Evolutionary conservation across 92 coral and sea anemone species (phyloP), one percentile per base, ranked within the genome.

Genomic region (Zoanthus gigantus): DNA sequence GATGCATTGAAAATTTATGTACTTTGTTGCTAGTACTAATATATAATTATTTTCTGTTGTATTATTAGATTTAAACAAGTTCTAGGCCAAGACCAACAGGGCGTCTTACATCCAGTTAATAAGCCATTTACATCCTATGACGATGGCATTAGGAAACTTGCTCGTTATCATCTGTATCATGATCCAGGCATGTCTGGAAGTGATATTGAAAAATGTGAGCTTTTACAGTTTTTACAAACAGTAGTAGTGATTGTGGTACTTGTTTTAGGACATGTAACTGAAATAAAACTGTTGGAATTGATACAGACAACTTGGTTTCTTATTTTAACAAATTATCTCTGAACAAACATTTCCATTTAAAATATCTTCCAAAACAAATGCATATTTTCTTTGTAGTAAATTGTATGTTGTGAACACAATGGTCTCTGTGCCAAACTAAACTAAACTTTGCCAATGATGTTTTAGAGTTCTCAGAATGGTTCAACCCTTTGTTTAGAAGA

Each of bases 81-180:
- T 15, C 60, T 97, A n/a, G 84, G 88, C 11, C 95, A 93, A 71
- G 99, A 97, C 85, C 99, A 97, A 29, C 98, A 95, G 79, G 90
- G 87, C 6, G 96, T 94, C 58, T 85, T 87, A 46, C 94, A 84
- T 54, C 94, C 97, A 46, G 99, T 92, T 31, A 94, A 95, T 75
- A 91, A 88, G 42, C 94, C 97, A 2, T 97, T 97, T 79, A 86
- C 91, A 78, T 78, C 94, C 10, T 91, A 83, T 52, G 94, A 92
- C 15, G 99, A 97, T 50, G 94, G 94, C 23, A 78, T 92, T 31
- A 97, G 89, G 85, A 93, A 92, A 56, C 93, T 97, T 0, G 87
- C 92, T 30, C 93, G 89, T 34, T 97, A 94, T 76, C 99, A 97
- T 83, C 98, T 97, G 60, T 95, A 90, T 81, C 93, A 96, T 58